Percentiles rank a stretch among this genome's conserved stretches.
phyloP scores from a whole-genome alignment of 2,888 invertebrate species.

The Parelbella ahira region DNA sequence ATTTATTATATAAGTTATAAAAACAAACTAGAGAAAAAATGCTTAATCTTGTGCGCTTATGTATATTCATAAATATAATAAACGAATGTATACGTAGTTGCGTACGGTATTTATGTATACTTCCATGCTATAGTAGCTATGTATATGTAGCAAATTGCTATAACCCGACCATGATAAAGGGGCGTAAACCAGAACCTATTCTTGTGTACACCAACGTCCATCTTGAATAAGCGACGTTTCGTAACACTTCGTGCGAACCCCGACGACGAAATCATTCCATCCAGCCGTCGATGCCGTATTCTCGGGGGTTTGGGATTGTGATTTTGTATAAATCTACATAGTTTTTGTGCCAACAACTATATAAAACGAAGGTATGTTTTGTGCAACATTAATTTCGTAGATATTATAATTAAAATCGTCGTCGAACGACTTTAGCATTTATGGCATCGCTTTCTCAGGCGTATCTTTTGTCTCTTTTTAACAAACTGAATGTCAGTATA shows the following conservation, averaged over 20 bases:
- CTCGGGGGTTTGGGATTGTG: conserved; percentile 77
- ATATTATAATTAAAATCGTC: conserved; percentile 49
- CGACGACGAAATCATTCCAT: conserved; percentile 81
- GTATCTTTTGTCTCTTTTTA: conserved; percentile 66
- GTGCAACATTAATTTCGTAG: conserved; percentile 40
- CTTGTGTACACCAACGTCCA: conserved; percentile 40
- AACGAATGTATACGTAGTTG: conserved; percentile 27
- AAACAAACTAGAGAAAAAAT: no score
- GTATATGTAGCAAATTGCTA: conserved; percentile 58
- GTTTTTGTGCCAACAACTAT: conserved; percentile 76
- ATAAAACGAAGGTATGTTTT: conserved; percentile 70
- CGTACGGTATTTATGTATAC: conserved; percentile 37
- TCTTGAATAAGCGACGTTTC: conserved; percentile 52
- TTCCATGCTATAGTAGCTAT: conserved; percentile 38
- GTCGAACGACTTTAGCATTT: conserved; percentile 70
- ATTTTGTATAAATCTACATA: conserved; percentile 70
- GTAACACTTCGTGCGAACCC: conserved; percentile 66
- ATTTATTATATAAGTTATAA: no score
- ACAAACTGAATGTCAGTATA: conserved; percentile 58
- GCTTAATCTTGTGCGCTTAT: no score
- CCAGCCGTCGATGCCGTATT: conserved; percentile 80
- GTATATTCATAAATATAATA: conserved; percentile 13
- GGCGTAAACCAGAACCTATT: conserved; percentile 39
- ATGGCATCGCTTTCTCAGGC: conserved; percentile 79
- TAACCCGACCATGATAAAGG: conserved; percentile 56